Percentiles rank a stretch among this genome's conserved stretches.
phyloP scores from a whole-genome alignment of 2,797 vertebrate genomes.

The Eurystomus glaucurus region DNA sequence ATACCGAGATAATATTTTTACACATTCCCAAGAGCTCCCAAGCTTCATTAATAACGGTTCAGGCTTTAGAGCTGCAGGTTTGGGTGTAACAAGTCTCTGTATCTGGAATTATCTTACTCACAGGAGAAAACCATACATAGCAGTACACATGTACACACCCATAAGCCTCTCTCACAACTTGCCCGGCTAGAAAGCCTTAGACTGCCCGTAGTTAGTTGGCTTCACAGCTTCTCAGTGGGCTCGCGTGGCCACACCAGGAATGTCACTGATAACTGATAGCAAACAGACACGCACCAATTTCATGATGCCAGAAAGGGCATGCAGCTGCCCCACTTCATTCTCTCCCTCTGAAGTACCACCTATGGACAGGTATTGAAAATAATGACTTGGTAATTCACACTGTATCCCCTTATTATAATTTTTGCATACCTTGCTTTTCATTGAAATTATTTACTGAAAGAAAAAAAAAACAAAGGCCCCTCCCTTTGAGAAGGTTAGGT shows the following conservation, averaged over 20 bases:
- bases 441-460: constrained; percentile 66
- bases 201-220: background rate
- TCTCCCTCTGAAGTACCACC: constrained; percentile 25
- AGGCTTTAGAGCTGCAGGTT: background rate
- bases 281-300: background rate
- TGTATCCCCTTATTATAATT: background rate
- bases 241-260: background rate
- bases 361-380: constrained; percentile 39
- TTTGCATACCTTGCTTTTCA: constrained; percentile 59
- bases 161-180: background rate
- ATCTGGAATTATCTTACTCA: background rate
- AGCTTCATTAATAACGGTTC: background rate
- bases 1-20: background rate
- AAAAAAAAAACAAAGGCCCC: constrained; percentile 58
- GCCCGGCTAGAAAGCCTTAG: background rate
- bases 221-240: background rate
- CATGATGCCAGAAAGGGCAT: background rate
- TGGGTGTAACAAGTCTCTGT: background rate
- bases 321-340: background rate
- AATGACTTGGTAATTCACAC: constrained; percentile 28
- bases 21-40: background rate
- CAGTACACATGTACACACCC: fast-evolving
- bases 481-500: constrained; percentile 82
- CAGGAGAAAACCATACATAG: background rate
- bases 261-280: background rate